Conservation (phyloP, 2,888 invertebrate genomes). For the Lypha dubia region DNA sequence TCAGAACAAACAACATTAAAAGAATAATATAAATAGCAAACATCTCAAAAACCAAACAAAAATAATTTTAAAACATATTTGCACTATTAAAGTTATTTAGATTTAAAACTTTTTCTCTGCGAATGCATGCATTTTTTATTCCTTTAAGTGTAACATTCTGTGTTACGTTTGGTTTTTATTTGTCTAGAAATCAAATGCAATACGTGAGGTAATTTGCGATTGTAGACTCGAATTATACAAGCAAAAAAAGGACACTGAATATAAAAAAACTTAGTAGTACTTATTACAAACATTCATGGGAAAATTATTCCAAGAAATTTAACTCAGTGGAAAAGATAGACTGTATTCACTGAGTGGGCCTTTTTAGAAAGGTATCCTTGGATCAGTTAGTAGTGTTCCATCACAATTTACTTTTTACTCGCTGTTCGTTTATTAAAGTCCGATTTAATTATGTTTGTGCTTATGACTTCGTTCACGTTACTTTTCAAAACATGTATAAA, state of each 20-base stretch:
- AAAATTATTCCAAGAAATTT: slow-evolving; percentile 17
- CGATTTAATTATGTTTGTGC: too few species aligned
- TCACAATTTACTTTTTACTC: too few species aligned
- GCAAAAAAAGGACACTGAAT: slow-evolving; percentile 54
- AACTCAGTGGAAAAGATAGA: not conserved
- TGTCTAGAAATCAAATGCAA: slow-evolving; percentile 18
- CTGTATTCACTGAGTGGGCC: not conserved
- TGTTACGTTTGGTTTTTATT: not conserved
- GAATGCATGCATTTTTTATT: slow-evolving; percentile 3
- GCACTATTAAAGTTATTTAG: slow-evolving; percentile 57
- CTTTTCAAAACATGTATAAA: too few species aligned
- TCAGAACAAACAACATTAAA: too few species aligned
- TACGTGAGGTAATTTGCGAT: slow-evolving; percentile 71
- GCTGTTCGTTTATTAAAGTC: too few species aligned
- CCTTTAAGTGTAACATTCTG: not conserved
- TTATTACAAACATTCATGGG: not conserved
- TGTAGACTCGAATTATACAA: slow-evolving; percentile 65
- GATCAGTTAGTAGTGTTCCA: too few species aligned
- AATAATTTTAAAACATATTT: slow-evolving; percentile 57
- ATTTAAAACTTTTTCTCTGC: slow-evolving; percentile 48
- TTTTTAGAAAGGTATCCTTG: not conserved
- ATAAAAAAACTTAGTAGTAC: not conserved
- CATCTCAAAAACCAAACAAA: slow-evolving; percentile 16
- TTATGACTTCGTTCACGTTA: too few species aligned
- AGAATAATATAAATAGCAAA: slow-evolving; percentile 1